Percentiles rank a stretch among this genome's conserved stretches.
Conservation (phyloP, 2,113 vertebrate genomes). For the Channa argus region DNA sequence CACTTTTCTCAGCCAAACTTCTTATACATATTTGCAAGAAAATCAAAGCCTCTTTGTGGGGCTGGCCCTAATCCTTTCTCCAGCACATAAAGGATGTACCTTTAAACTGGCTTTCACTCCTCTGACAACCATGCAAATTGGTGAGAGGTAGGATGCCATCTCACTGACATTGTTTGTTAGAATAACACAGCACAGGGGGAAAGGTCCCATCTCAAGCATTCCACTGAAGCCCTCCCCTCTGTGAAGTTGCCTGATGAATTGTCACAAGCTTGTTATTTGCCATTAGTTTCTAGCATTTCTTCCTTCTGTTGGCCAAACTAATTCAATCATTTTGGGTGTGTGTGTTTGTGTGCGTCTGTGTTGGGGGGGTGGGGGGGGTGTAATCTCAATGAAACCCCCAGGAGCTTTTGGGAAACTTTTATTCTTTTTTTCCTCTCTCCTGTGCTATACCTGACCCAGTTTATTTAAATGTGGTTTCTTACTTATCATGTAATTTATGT, state of each 20-base stretch:
- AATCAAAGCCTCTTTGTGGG: conserved; percentile 87
- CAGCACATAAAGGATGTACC: conserved; percentile 87
- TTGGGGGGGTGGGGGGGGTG: conserved; percentile 28
- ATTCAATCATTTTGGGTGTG: conserved; percentile 76
- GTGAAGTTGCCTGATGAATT: conserved; percentile 82
- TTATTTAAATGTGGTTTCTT: conserved; percentile 57
- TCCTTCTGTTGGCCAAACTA: conserved; percentile 79
- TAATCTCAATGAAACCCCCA: conserved; percentile 77
- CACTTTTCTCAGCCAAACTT: conserved; percentile 81
- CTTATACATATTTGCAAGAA: conserved; percentile 83
- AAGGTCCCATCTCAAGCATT: conserved; percentile 81
- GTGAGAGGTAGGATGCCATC: conserved; percentile 86
- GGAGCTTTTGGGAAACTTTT: conserved; percentile 60
- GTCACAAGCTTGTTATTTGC: conserved; percentile 86
- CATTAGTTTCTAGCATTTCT: conserved; percentile 81
- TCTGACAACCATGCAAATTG: conserved; percentile 87
- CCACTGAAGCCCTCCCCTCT: conserved; percentile 76
- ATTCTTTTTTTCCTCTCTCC: conserved; percentile 3
- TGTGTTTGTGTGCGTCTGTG: no score
- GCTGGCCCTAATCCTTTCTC: conserved; percentile 85
- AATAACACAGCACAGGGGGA: conserved; percentile 82
- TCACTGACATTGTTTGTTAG: conserved; percentile 86
- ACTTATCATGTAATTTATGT: conserved; percentile 4
- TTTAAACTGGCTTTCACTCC: conserved; percentile 87
- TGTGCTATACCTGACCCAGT: conserved; percentile 68